These are phyloP conservation scores for Sceliomorpha sp. DNA, from an alignment of 2,888 invertebrate genomes.

Conservation along the genomic window DNA sequence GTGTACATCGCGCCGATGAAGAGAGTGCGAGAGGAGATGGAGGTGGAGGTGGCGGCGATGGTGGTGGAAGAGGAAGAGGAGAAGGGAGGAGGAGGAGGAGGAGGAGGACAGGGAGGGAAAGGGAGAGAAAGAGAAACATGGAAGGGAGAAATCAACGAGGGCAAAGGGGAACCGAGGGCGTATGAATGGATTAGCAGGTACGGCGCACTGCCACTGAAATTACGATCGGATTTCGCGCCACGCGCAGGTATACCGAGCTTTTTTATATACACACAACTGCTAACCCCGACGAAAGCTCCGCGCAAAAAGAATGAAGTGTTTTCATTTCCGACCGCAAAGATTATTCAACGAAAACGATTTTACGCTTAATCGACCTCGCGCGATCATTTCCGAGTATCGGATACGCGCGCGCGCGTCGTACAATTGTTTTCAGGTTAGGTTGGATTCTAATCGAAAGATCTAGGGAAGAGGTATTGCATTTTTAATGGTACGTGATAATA, in stretches of 20 bases:
- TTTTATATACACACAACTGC: slow-evolving; percentile 21
- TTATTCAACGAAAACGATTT: slow-evolving; percentile 46
- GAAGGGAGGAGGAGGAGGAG: neutral
- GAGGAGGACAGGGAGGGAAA: neutral
- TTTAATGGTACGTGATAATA: no score
- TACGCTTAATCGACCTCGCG: slow-evolving; percentile 46
- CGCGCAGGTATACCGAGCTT: slow-evolving; percentile 7
- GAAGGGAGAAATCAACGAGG: slow-evolving; percentile 26
- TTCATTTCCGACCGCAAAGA: slow-evolving; percentile 59
- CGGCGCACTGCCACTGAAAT: slow-evolving; percentile 73
- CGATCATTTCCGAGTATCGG: no score
- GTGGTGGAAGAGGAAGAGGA: neutral
- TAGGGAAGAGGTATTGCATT: no score
- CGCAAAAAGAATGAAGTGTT: slow-evolving; percentile 48
- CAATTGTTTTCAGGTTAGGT: no score
- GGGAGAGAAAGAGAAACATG: slow-evolving; percentile 33
- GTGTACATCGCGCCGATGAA: slow-evolving; percentile 71
- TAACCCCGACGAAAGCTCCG: slow-evolving; percentile 23
- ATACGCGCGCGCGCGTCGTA: no score
- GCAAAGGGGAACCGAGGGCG: slow-evolving; percentile 20
- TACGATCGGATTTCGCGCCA: slow-evolving; percentile 75
- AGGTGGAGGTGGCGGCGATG: neutral
- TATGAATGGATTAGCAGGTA: slow-evolving; percentile 79
- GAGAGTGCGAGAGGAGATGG: slow-evolving; percentile 15
- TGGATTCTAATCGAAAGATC: no score